Base-by-base conservation (phyloP, 2,797 vertebrate species). In the Phylloscopus collybita region DNA sequence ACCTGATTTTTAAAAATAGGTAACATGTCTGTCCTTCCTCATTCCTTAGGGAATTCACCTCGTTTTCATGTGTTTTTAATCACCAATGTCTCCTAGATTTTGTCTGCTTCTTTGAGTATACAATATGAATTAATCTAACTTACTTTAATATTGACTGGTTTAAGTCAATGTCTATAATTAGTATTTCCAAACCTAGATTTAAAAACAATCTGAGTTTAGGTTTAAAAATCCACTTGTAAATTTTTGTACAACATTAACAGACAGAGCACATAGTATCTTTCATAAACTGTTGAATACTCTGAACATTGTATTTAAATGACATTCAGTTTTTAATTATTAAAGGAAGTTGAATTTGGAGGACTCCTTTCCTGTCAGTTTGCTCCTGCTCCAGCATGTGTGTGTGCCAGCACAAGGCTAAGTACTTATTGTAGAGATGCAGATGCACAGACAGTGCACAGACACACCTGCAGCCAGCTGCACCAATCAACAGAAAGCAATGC, bases 1-100 rank as follows among this genome's bases (percentile, higher is more conserved):
- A 79, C 16, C 13, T 51, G 6, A 59, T 92, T 88, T 83, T 86
- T 61, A 90, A 90, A 96, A 95, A 92, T 80, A 93, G 29, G 7
- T 56, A 38, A 6, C 34, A 26, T 71, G 30, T 36, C 49, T 84
- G 20, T 75, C 74, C 47, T 90, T 92, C 15, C 5, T 80, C 7
- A 13, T n/a, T 86, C 73, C 49, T 75, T 66, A 75, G 59, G 67
- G 76, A 81, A 62, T 79, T 92, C 16, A 59, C 32, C 29, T 66
- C 29, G 7, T 92, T 88, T 88, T 47, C n/a, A 16, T 10, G 8
- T 32, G 0, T 72, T 79, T 93, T 95, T 54, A 84, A 86, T 85
- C 51, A 90, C 22, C 1, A 51, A 1, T 44, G 14, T 51, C 44
- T 82, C 49, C 49, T n/a, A 34, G 19, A 64, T 91, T 82, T 88